phyloP scores from a whole-genome alignment of 1,140 invertebrate species.

The Drosophila tani region DNA sequence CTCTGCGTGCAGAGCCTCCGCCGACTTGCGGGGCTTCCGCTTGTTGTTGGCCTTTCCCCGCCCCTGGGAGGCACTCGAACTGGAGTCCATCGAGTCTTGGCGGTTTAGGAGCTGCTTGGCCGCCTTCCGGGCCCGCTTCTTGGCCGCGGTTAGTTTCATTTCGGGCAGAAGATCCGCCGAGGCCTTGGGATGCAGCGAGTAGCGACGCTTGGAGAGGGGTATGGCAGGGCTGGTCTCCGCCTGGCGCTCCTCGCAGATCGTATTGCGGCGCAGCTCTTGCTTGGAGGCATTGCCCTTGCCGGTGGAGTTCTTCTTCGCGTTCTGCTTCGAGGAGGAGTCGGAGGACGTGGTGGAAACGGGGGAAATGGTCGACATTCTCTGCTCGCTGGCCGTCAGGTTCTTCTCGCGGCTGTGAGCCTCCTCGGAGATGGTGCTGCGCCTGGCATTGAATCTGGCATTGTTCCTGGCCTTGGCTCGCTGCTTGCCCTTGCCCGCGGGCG shows the following conservation, averaged over 20 bases:
- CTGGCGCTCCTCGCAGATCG: conserved; percentile 25
- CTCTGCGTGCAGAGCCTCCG: conserved; percentile 20
- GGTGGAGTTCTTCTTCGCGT: neutral
- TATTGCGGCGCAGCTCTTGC: conserved; percentile 21
- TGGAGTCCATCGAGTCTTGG: conserved; percentile 49
- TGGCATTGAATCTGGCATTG: neutral
- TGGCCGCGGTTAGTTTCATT: neutral
- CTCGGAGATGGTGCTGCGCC: conserved; percentile 29
- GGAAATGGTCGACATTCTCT: neutral
- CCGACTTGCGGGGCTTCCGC: conserved; percentile 15
- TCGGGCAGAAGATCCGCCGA: conserved; percentile 14
- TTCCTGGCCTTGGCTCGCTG: neutral
- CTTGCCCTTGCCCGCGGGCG: conserved; percentile 8
- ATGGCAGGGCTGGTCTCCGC: neutral
- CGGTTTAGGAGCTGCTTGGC: neutral
- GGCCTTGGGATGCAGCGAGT: conserved; percentile 46
- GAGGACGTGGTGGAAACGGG: conserved; percentile 11
- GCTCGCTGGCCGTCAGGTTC: neutral
- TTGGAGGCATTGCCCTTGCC: neutral
- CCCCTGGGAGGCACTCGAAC: conserved; percentile 20
- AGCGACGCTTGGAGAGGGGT: conserved; percentile 25
- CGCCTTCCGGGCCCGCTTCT: conserved; percentile 29
- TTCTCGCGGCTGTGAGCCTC: neutral
- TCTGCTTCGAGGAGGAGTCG: conserved; percentile 4
- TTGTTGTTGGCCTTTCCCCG: neutral